Base-by-base conservation (phyloP, 2,888 invertebrate genomes). In the Entomobrya proxima region DNA sequence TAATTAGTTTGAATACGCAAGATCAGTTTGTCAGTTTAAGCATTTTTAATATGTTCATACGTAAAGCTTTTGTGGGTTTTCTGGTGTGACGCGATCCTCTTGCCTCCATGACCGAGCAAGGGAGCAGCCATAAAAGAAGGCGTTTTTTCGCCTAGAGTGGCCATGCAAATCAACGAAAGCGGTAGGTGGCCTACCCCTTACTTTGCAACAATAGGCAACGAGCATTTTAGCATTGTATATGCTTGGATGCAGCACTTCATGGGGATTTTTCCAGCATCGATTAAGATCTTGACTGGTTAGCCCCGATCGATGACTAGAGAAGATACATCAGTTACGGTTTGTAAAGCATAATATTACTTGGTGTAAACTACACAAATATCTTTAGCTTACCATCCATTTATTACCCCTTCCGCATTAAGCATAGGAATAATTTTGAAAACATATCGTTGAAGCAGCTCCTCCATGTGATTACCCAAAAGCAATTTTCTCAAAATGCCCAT, bases 101-200 rank as follows among this genome's bases (percentile, higher is more conserved):
- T n/a, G 64, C 11, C 44, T 24, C 90, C 90, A 90, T 7, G 90
- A 90, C 27, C 86, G 81, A 15, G 88, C 84, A 50, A 24, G 86
- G 1, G 90, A 90, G 80, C 98, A 98, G 89, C 98, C 98, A 92
- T 98, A 99, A 91, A 98, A 95, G 92, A 99, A 99, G 91, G 98
- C 95, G 92, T 98, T 98, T 92, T 98, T 97, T 92, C 96, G 96
- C 88, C 98, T 94, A 37, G 98, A 98, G 93, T 99, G 99, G 47
- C 97, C 98, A 92, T 98, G 98, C 91, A 98, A 94, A 93, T 98
- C 98, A 92, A 97, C 96, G 92, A 96, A 98, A 94, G 97, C 30
- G 6, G 58, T 32, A 13, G 86, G 86, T 13, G 27, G 32, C 18
- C n/a, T 44, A 11, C 75, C 75, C 21, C 79, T 32, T 18, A 88